These are phyloP conservation scores for Drosophila maculinotata DNA, from an alignment of 2,888 invertebrate species.

Conservation along the genomic window DNA sequence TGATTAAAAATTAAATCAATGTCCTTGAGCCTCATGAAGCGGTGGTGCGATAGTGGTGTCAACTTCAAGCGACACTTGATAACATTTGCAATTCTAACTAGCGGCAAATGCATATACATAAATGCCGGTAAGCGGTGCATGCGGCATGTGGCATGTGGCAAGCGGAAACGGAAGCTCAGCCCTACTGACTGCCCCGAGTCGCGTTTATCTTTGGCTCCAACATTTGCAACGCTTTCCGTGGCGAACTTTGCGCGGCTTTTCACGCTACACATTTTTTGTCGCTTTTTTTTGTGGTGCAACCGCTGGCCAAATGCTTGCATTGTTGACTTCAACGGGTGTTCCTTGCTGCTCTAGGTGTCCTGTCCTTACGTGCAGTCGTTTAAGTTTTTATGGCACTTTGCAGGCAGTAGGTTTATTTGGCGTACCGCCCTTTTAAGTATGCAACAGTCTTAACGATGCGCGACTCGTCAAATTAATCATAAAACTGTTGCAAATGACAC, in stretches of 20 bases:
- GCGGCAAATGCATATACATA: conserved; percentile 44
- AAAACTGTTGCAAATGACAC: conserved; percentile 73
- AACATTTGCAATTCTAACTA: conserved; percentile 69
- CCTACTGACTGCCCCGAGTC: conserved; percentile 28
- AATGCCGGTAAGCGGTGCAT: conserved; percentile 21
- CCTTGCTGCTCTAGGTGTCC: conserved; percentile 19
- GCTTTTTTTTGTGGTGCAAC: conserved; percentile 7
- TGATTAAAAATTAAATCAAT: conserved; percentile 34
- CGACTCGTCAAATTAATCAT: conserved; percentile 63
- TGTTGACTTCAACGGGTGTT: conserved; percentile 42
- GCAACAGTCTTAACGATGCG: conserved; percentile 34
- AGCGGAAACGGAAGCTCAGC: conserved; percentile 71
- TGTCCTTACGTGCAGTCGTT: conserved; percentile 20
- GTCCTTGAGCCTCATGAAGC: neutral
- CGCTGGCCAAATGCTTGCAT: conserved; percentile 57
- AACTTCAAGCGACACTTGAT: conserved; percentile 56
- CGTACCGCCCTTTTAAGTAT: conserved; percentile 28
- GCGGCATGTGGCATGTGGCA: neutral
- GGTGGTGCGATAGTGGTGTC: conserved; percentile 12
- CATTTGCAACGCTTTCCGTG: conserved; percentile 52
- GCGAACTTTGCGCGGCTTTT: conserved; percentile 49
- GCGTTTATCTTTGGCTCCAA: conserved; percentile 69
- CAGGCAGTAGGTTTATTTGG: conserved; percentile 46
- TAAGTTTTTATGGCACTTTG: conserved; percentile 23
- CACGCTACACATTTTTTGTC: conserved; percentile 6